Conservation (phyloP, 2,797 vertebrate genomes). For the Petrocephalus sullivani region DNA sequence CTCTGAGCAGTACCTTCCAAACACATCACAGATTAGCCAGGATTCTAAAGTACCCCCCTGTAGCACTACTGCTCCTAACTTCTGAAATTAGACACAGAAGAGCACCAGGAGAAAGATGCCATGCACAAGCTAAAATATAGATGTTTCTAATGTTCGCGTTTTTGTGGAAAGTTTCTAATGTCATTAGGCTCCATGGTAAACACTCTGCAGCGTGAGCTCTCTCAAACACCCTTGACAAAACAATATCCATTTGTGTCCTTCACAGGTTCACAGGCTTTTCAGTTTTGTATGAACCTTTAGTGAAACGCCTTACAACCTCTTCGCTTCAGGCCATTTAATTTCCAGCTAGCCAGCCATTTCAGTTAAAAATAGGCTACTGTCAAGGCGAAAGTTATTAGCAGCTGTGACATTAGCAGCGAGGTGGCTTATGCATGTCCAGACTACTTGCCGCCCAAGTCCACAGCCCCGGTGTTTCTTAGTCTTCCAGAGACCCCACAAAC, state of each 20-base stretch:
- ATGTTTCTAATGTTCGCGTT: background rate
- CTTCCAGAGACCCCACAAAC: background rate
- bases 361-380: background rate
- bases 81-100: background rate
- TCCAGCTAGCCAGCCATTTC: background rate
- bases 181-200: background rate
- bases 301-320: background rate
- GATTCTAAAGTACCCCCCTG: background rate
- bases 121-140: background rate
- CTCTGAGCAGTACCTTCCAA: background rate
- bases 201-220: background rate
- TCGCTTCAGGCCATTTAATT: background rate
- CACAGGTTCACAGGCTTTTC: background rate
- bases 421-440: background rate
- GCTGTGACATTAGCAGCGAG: background rate
- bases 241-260: background rate
- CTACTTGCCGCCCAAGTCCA: background rate
- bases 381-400: background rate
- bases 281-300: background rate
- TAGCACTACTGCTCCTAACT: background rate
- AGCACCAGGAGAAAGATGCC: background rate
- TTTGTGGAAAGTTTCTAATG: background rate
- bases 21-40: background rate
- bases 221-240: background rate
- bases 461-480: background rate